These are phyloP conservation scores for Polydrusus cervinus DNA, from an alignment of 2,888 invertebrate genomes.

Conservation along the genomic window DNA sequence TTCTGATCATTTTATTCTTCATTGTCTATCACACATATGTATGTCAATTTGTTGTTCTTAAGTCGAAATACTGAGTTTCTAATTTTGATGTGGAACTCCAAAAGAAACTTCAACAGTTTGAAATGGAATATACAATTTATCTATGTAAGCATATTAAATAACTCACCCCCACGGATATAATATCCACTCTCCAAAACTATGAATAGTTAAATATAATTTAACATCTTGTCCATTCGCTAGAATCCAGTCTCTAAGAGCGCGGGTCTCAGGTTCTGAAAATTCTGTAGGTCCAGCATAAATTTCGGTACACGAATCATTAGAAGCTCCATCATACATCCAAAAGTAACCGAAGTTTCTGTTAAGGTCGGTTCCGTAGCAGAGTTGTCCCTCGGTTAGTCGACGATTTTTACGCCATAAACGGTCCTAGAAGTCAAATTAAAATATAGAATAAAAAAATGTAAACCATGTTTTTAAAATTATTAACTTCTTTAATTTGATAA, in stretches of 20 bases:
- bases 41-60: too few species aligned
- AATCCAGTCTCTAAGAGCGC: conserved; percentile 75
- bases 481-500: too few species aligned
- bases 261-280: conserved; percentile 76
- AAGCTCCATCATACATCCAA: conserved; percentile 75
- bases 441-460: too few species aligned
- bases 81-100: too few species aligned
- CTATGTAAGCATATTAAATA: too few species aligned
- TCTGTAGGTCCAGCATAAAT: conserved; percentile 71
- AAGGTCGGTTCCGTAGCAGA: conserved; percentile 58
- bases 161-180: conserved; percentile 79
- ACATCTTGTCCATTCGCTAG: conserved; percentile 66
- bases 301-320: conserved; percentile 69
- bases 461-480: too few species aligned
- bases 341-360: conserved; percentile 75
- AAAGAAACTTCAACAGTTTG: too few species aligned
- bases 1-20: too few species aligned
- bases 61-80: too few species aligned
- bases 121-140: too few species aligned
- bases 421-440: conserved; percentile 31
- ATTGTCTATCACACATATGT: too few species aligned
- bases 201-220: conserved; percentile 81
- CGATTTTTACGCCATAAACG: conserved; percentile 64
- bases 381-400: conserved; percentile 42
- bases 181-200: conserved; percentile 83